Evolutionary conservation across 2,113 vertebrate genomes (phyloP).

Genomic region (Pteronura brasiliensis): DNA sequence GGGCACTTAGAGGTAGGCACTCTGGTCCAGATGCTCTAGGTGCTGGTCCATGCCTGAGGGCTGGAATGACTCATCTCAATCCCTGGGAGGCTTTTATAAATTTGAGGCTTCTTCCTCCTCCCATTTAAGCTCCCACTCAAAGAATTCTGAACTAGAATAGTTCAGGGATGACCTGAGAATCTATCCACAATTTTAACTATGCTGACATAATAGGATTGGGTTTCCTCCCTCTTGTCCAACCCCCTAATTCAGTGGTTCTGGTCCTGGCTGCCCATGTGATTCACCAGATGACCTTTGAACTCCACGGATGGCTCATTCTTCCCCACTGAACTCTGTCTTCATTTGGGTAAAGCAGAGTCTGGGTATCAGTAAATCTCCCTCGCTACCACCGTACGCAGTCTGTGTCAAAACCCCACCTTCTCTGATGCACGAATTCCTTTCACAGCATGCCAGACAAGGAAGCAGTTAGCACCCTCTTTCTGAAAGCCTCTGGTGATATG

Average conservation of each 20-base stretch:
- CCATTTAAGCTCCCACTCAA: too few species aligned
- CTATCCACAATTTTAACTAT: background rate
- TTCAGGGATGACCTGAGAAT: background rate
- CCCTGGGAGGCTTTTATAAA: background rate
- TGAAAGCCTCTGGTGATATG: background rate
- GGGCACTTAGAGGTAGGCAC: rapidly evolving
- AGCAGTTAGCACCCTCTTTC: background rate
- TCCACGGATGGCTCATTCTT: background rate
- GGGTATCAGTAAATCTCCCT: too few species aligned
- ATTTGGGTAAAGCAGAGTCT: background rate
- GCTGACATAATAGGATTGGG: background rate
- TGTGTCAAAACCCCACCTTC: background rate
- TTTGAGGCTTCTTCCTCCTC: background rate
- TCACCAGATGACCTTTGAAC: background rate
- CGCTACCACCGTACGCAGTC: rapidly evolving
- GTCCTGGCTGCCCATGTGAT: background rate
- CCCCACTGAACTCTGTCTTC: background rate
- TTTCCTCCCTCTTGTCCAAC: background rate
- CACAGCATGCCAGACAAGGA: background rate
- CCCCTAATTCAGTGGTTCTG: background rate
- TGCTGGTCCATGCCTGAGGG: rapidly evolving
- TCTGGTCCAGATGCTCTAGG: background rate
- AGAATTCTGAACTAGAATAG: background rate
- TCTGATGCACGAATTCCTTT: background rate
- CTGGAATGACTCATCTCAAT: background rate